A percentile compares a stretch with the other conserved stretches of the same genome.
phyloP scores from a whole-genome alignment of 64 coral and sea anemone species.

The Acropora tenuis region DNA sequence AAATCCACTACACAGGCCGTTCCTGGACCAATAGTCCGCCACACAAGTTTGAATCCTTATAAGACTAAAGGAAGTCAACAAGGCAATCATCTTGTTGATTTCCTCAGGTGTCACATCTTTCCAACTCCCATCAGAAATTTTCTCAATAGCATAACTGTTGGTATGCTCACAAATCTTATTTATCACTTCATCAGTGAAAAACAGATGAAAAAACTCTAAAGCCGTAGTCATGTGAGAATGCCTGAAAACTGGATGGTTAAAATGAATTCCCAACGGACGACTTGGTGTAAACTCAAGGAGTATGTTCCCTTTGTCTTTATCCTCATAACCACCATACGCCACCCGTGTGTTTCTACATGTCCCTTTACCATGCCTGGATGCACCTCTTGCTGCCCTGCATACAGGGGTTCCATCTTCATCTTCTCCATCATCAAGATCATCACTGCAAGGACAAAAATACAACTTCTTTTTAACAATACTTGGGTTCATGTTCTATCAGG shows the following conservation, averaged over 20 bases:
- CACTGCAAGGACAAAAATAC: no score
- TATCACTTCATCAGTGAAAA: neutral
- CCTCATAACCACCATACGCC: no score
- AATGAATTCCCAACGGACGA: neutral
- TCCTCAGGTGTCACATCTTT: neutral
- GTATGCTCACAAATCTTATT: neutral
- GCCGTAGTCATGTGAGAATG: conserved; percentile 33
- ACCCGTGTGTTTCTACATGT: no score
- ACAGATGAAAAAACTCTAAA: conserved; percentile 48
- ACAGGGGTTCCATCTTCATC: no score
- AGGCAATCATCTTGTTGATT: conserved; percentile 23
- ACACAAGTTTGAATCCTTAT: neutral
- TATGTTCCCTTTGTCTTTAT: no score
- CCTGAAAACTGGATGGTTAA: neutral
- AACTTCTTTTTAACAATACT: no score
- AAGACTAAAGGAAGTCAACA: conserved; percentile 36
- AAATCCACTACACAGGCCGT: conserved; percentile 21
- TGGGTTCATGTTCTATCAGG: no score
- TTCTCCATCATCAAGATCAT: no score
- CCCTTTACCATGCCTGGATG: no score
- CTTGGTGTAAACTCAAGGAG: neutral
- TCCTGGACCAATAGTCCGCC: conserved; percentile 19
- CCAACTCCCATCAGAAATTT: conserved; percentile 23
- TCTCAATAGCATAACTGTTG: neutral
- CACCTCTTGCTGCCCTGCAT: no score